Conservation (phyloP, 2,888 invertebrate species). For the Drymonia ruficornis region DNA sequence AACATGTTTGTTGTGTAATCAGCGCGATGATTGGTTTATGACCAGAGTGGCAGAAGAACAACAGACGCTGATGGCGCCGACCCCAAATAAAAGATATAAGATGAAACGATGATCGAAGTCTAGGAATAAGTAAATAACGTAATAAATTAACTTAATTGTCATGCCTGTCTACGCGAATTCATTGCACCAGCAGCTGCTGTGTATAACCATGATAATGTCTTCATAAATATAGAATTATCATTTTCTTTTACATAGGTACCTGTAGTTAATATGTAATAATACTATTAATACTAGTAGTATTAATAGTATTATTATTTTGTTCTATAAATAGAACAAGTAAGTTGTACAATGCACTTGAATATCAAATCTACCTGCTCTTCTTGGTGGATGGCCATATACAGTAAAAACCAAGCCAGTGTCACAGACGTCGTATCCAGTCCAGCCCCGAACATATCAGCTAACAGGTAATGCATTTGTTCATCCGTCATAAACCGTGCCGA, state of each 20-base stretch:
- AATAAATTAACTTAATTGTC: slow-evolving; percentile 1
- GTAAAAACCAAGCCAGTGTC: slow-evolving; percentile 92
- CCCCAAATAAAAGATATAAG: not conserved
- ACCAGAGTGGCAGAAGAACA: not conserved
- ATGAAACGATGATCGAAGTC: not conserved
- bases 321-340: no score
- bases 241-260: not conserved
- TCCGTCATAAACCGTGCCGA: slow-evolving; percentile 83
- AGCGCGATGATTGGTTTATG: not conserved
- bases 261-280: no score
- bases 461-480: slow-evolving; percentile 89
- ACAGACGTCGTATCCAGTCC: slow-evolving; percentile 93
- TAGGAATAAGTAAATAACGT: not conserved
- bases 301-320: no score
- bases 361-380: slow-evolving; percentile 83
- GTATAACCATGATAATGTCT: not conserved
- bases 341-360: no score
- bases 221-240: slow-evolving; percentile 1
- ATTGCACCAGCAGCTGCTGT: not conserved
- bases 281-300: no score
- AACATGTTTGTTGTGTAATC: not conserved
- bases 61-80: not conserved
- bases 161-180: not conserved
- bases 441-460: slow-evolving; percentile 94
- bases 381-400: slow-evolving; percentile 89